A percentile compares a stretch with the other conserved stretches of the same genome.
phyloP scores from a whole-genome alignment of 2,113 vertebrate genomes.

The Forbesichthys papilliferus region DNA sequence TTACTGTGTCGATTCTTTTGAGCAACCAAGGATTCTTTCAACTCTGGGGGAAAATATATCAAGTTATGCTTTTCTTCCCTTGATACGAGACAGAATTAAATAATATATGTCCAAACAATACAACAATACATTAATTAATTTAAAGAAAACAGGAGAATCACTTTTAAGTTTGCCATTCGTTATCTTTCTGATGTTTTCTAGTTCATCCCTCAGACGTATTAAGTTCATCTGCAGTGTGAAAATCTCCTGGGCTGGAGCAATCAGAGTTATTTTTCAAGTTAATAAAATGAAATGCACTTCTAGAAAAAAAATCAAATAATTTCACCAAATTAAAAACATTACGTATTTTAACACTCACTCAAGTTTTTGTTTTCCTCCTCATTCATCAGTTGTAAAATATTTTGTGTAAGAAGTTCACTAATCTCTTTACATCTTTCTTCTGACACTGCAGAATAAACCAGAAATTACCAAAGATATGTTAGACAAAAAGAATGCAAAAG shows the following conservation, averaged over 20 bases:
- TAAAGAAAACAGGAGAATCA: background rate
- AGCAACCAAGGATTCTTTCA: constrained; percentile 20
- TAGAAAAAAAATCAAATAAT: background rate
- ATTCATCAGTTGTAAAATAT: constrained; percentile 26
- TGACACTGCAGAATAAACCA: constrained; percentile 21
- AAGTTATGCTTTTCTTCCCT: background rate
- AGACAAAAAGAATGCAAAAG: too few relatives aligned
- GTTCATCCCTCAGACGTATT: background rate
- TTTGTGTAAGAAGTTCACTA: constrained; percentile 2
- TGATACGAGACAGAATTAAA: background rate
- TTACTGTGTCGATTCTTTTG: background rate
- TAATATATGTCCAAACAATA: background rate
- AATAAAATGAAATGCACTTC: background rate
- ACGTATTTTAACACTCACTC: constrained; percentile 29
- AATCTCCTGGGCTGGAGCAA: constrained; percentile 44
- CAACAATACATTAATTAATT: too few relatives aligned
- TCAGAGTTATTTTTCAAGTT: background rate
- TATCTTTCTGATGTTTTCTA: fast-evolving
- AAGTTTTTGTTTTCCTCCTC: constrained; percentile 10
- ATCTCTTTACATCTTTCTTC: constrained; percentile 9
- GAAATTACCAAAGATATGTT: background rate
- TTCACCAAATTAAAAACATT: background rate
- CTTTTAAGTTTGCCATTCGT: background rate
- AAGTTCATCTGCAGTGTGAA: constrained; percentile 18
- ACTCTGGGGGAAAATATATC: constrained; percentile 1